Evolutionary conservation across 2,113 vertebrate species (phyloP).

Genomic region (Gasterosteus aculeatus): DNA sequence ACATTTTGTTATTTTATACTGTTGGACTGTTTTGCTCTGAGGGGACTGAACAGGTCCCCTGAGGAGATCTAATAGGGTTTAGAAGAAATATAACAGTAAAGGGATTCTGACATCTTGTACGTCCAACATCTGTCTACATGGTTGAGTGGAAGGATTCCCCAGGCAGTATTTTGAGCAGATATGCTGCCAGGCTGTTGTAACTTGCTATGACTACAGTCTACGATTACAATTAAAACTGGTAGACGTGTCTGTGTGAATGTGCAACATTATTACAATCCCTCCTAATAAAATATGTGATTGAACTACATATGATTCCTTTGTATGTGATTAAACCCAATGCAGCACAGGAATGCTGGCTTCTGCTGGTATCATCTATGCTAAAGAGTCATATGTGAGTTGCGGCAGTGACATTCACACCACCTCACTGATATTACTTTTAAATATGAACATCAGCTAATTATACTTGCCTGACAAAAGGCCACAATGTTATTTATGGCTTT

Average conservation of each 20-base stretch:
- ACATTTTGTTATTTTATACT: constrained; percentile 55
- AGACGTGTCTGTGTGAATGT: background rate
- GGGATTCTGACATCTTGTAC: constrained; percentile 71
- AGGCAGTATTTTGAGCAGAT: constrained; percentile 48
- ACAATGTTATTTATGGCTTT: constrained; percentile 70
- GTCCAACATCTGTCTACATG: constrained; percentile 74
- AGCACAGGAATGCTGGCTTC: background rate
- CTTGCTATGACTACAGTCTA: constrained; percentile 8
- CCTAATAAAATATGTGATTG: background rate
- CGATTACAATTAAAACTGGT: constrained; percentile 17
- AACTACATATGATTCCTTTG: background rate
- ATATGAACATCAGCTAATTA: constrained; percentile 68
- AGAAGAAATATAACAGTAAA: constrained; percentile 60
- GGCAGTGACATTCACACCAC: constrained; percentile 56
- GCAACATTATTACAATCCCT: background rate
- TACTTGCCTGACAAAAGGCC: constrained; percentile 71
- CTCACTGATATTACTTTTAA: constrained; percentile 66
- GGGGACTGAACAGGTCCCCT: constrained; percentile 59
- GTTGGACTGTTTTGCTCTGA: constrained; percentile 51
- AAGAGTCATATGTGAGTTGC: constrained; percentile 29
- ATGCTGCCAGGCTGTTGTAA: constrained; percentile 51
- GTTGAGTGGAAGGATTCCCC: constrained; percentile 68
- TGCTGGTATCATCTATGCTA: background rate
- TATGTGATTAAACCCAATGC: background rate
- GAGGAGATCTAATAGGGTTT: constrained; percentile 65